These are phyloP conservation scores for Heliornis fulica DNA, from an alignment of 2,113 vertebrate genomes.

Conservation along the genomic window DNA sequence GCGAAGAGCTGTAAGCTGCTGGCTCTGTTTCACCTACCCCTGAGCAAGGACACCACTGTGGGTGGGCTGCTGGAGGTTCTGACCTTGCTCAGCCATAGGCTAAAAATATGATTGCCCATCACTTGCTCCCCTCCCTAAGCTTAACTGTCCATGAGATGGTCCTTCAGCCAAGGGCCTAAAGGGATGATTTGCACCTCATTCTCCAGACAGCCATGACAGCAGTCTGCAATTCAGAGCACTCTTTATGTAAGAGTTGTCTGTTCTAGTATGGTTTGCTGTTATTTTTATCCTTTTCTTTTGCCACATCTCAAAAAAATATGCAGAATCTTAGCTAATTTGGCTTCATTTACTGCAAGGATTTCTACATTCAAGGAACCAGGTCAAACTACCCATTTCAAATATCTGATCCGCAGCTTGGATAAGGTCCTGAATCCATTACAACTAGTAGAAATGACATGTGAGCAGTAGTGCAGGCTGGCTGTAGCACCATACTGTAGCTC, in stretches of 20 bases:
- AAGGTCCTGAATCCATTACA: not conserved
- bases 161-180: not conserved
- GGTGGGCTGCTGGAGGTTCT: not conserved
- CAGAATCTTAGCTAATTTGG: not conserved
- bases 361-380: not conserved
- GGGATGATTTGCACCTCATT: not conserved
- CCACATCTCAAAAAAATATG: not conserved
- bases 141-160: not conserved
- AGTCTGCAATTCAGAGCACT: not conserved
- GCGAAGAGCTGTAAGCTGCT: not conserved
- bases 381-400: not conserved
- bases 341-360: not conserved
- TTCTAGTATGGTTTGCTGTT: not conserved
- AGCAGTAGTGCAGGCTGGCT: not conserved
- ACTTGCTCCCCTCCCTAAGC: not conserved
- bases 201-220: not conserved
- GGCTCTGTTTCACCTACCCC: not conserved
- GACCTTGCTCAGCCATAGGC: not conserved
- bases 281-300: not conserved
- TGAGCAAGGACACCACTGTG: not conserved
- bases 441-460: not conserved
- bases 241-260: not conserved
- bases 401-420: not conserved
- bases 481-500: not conserved
- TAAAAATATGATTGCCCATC: accelerated